phyloP scores from a whole-genome alignment of 2,888 invertebrate genomes.

The Herminia tarsipennalis region DNA sequence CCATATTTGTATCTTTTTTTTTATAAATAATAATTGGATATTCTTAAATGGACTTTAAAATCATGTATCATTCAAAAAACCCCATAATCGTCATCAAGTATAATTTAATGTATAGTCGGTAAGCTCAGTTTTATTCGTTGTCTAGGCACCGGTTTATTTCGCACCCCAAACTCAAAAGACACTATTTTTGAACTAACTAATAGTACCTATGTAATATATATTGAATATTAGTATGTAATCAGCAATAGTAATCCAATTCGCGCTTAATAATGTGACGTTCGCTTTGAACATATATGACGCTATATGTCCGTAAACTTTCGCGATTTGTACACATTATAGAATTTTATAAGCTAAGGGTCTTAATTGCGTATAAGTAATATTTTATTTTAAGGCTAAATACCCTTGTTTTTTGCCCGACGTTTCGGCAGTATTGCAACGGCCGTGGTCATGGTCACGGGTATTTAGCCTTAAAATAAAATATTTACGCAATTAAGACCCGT shows the following conservation, averaged over 20 bases:
- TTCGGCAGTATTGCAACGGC: too few relatives aligned
- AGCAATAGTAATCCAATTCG: conserved; percentile 25
- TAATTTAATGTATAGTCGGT: conserved; percentile 21
- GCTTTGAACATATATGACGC: conserved; percentile 16
- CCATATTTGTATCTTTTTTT: too few relatives aligned
- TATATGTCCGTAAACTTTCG: not conserved
- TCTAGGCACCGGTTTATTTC: conserved; percentile 62
- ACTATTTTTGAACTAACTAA: conserved; percentile 51
- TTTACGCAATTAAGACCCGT: too few relatives aligned
- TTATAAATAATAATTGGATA: not conserved
- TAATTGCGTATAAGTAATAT: too few relatives aligned
- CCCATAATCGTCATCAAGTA: conserved; percentile 10
- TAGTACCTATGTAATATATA: conserved; percentile 7
- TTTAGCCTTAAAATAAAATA: too few relatives aligned
- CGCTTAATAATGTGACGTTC: conserved; percentile 13
- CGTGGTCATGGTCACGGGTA: too few relatives aligned
- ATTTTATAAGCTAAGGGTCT: too few relatives aligned
- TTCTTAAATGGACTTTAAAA: not conserved
- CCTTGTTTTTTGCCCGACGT: too few relatives aligned
- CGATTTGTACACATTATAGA: not conserved
- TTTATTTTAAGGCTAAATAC: too few relatives aligned
- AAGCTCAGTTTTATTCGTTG: conserved; percentile 37
- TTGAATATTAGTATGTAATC: conserved; percentile 24
- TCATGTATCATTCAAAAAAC: conserved; percentile 1
- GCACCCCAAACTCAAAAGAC: conserved; percentile 55